These are phyloP conservation scores for Pipistrellus nathusii DNA, from an alignment of 2,797 vertebrate species.

Conservation along the genomic window DNA sequence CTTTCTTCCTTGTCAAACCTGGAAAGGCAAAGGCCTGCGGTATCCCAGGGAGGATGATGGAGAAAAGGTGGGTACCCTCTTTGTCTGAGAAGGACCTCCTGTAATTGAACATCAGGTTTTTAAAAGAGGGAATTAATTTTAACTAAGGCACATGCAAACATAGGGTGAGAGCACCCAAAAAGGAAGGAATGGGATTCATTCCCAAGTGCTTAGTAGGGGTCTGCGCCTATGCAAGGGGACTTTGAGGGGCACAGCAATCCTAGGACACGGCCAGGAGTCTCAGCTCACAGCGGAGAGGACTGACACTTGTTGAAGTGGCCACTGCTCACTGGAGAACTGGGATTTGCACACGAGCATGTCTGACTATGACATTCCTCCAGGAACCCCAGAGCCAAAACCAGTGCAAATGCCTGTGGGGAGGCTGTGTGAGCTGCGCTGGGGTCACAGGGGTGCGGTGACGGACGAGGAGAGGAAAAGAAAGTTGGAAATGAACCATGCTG, in stretches of 20 bases:
- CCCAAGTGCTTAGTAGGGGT: not conserved
- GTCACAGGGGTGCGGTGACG: not conserved
- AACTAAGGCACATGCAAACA: not conserved
- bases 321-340: not conserved
- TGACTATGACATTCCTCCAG: not conserved
- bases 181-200: not conserved
- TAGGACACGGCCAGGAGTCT: not conserved
- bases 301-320: not conserved
- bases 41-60: not conserved
- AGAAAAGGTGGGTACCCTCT: not conserved
- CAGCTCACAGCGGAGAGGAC: not conserved
- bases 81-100: not conserved
- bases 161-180: not conserved
- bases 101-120: not conserved
- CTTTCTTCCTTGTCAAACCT: not conserved
- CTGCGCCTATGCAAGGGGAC: not conserved
- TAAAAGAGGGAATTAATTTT: not conserved
- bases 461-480: not conserved
- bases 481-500: not conserved
- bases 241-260: not conserved
- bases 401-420: not conserved
- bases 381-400: not conserved
- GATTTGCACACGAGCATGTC: not conserved
- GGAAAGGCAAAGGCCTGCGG: not conserved
- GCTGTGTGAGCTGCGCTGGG: not conserved